These are phyloP conservation scores for Spatulosminthurus flaviceps DNA, from an alignment of 2,888 invertebrate genomes.

Conservation along the genomic window DNA sequence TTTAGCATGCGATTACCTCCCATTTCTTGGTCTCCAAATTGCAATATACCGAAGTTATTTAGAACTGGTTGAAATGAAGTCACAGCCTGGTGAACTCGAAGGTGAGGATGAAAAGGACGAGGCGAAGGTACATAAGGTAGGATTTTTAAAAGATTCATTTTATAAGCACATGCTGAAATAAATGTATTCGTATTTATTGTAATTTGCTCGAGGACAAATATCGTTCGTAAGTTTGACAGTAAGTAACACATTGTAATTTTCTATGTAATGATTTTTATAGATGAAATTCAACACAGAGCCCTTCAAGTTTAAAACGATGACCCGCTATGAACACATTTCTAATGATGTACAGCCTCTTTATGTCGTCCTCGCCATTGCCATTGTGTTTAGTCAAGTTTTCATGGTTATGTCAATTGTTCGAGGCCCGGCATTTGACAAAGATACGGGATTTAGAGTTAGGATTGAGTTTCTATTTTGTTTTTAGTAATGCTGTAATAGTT, in stretches of 20 bases:
- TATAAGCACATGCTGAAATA: too few species aligned
- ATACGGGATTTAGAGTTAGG: conserved; percentile 37
- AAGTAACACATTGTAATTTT: too few species aligned
- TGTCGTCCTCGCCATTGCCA: conserved; percentile 2
- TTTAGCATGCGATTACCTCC: conserved; percentile 4
- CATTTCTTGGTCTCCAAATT: conserved; percentile 19
- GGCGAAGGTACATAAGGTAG: too few species aligned
- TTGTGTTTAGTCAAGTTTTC: conserved; percentile 38
- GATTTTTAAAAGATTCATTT: too few species aligned
- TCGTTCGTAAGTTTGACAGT: too few species aligned
- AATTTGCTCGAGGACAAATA: too few species aligned
- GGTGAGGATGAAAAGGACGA: too few species aligned
- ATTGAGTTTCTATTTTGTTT: too few species aligned
- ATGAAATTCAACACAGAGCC: not conserved
- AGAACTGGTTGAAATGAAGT: not conserved
- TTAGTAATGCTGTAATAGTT: not conserved
- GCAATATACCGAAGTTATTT: conserved; percentile 16
- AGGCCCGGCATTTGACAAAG: conserved; percentile 31
- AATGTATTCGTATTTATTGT: too few species aligned
- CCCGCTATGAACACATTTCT: not conserved
- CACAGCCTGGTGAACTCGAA: not conserved
- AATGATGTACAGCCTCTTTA: conserved; percentile 24
- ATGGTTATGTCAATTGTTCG: conserved; percentile 39
- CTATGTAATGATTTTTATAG: too few species aligned
- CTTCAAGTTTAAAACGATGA: not conserved